A percentile compares a stretch with the other conserved stretches of the same genome.
These are phyloP conservation scores for Neodiprion pinetum DNA, from an alignment of 1,140 invertebrate genomes.

Conservation along the genomic window DNA sequence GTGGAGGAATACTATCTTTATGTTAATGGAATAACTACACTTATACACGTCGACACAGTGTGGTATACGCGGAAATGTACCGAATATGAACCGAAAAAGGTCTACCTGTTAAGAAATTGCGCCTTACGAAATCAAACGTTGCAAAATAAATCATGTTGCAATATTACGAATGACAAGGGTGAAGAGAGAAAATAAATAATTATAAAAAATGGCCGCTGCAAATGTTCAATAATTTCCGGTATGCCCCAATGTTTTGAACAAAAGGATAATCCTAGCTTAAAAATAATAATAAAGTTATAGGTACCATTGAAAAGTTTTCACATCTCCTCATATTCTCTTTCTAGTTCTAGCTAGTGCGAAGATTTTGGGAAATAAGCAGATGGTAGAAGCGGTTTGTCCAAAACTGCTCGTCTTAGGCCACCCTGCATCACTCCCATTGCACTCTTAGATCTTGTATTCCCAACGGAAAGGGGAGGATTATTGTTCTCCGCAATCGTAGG, in stretches of 20 bases:
- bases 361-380: constrained; percentile 57
- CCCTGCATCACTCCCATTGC: constrained; percentile 44
- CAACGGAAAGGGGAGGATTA: constrained; percentile 40
- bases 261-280: too few relatives aligned
- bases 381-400: constrained; percentile 53
- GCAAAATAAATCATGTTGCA: background rate
- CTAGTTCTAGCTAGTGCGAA: constrained; percentile 33
- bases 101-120: too few relatives aligned
- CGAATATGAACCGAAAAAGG: too few relatives aligned
- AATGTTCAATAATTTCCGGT: constrained; percentile 20
- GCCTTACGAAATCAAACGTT: too few relatives aligned
- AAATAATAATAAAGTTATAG: constrained; percentile 23
- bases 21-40: too few relatives aligned
- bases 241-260: background rate
- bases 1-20: too few relatives aligned
- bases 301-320: constrained; percentile 33
- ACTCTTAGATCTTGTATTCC: constrained; percentile 45
- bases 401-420: constrained; percentile 49
- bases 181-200: constrained; percentile 17
- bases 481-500: constrained; percentile 50
- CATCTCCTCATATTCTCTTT: background rate
- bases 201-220: background rate
- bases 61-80: too few relatives aligned
- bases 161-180: constrained; percentile 16
- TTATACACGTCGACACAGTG: too few relatives aligned